Conservation (phyloP, 1,140 invertebrate genomes). For the Charaxes varanes region DNA sequence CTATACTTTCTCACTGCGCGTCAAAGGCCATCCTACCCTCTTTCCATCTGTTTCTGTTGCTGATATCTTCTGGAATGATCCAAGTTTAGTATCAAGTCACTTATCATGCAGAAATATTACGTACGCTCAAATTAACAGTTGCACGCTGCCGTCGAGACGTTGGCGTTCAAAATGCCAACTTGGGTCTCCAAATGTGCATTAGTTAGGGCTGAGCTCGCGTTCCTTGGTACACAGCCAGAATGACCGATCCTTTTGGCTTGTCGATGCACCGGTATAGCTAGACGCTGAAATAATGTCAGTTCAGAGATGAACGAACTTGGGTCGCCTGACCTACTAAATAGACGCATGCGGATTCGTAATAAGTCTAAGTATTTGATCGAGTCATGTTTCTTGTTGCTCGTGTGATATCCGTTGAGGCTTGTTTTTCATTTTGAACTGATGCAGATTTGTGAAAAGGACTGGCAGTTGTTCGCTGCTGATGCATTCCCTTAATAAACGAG, state of each 20-base stretch:
- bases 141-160: slow-evolving; percentile 22
- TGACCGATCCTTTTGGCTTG: slow-evolving; percentile 70
- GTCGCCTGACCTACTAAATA: slow-evolving; percentile 58
- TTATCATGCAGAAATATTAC: neutral
- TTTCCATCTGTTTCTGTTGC: too few species aligned
- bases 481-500: too few species aligned
- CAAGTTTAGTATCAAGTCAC: too few species aligned
- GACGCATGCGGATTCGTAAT: slow-evolving; percentile 5
- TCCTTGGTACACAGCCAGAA: slow-evolving; percentile 71
- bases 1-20: too few species aligned
- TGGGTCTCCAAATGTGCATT: slow-evolving; percentile 65
- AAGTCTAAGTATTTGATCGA: too few species aligned
- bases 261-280: slow-evolving; percentile 46
- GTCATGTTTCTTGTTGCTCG: too few species aligned
- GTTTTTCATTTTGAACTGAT: too few species aligned
- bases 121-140: slow-evolving; percentile 4
- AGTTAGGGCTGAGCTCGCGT: slow-evolving; percentile 64
- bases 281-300: slow-evolving; percentile 65
- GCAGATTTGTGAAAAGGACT: too few species aligned
- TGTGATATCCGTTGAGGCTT: too few species aligned
- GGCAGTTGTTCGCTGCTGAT: too few species aligned
- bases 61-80: too few species aligned
- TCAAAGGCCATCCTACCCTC: neutral
- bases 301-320: slow-evolving; percentile 69
- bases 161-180: slow-evolving; percentile 61